Conservation (phyloP, 2,113 vertebrate species). For the Podarcis cretensis region DNA sequence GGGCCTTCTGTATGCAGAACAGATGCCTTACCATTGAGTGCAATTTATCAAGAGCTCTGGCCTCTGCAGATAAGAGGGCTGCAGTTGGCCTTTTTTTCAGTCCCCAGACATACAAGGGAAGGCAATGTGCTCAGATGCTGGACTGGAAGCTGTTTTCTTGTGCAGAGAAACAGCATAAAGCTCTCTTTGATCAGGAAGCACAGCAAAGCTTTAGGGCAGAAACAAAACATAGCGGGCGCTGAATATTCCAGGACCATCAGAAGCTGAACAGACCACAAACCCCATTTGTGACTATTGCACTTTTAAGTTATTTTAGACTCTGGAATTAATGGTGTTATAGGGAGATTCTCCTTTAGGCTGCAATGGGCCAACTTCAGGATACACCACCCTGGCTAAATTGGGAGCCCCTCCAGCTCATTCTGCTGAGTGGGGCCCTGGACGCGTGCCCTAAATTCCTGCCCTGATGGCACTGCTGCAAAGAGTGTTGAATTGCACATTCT, state of each 20-base stretch:
- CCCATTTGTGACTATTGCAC: slow-evolving; percentile 21
- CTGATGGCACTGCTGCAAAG: background rate
- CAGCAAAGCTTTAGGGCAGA: background rate
- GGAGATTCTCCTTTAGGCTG: too few species aligned
- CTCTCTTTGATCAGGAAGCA: background rate
- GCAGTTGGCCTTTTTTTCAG: background rate
- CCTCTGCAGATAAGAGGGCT: background rate
- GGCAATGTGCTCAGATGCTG: background rate
- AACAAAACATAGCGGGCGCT: rapidly evolving
- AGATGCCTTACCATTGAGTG: too few species aligned
- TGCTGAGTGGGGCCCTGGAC: too few species aligned
- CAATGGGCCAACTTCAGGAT: too few species aligned
- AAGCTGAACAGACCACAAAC: slow-evolving; percentile 17
- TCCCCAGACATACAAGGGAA: background rate
- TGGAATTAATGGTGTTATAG: too few species aligned
- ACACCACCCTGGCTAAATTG: too few species aligned
- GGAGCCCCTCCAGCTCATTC: too few species aligned
- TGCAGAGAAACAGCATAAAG: background rate
- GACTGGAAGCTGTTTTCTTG: background rate
- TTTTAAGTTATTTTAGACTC: background rate
- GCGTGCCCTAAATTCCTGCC: background rate
- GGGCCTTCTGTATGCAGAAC: too few species aligned
- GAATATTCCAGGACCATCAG: background rate
- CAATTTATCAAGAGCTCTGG: background rate
- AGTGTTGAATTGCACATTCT: slow-evolving; percentile 34